These are phyloP conservation scores for Caenorhabditis wallacei DNA, from an alignment of 2,888 invertebrate genomes.

Conservation along the genomic window DNA sequence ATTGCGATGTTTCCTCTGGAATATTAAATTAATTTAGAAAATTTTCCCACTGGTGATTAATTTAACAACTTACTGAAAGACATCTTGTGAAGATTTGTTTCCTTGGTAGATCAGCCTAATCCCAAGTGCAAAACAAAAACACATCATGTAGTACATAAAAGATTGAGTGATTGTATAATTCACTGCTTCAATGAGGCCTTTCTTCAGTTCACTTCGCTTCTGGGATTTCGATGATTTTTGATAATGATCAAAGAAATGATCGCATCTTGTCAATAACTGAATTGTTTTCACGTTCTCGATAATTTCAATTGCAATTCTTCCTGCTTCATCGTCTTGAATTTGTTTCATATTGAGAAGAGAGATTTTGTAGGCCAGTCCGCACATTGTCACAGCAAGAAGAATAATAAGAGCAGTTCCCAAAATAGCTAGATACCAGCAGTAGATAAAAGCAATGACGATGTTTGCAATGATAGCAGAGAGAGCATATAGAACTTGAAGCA, in stretches of 20 bases:
- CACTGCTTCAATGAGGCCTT: slow-evolving; percentile 62
- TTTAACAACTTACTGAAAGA: slow-evolving; percentile 64
- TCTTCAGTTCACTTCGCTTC: slow-evolving; percentile 59
- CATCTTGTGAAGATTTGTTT: slow-evolving; percentile 57
- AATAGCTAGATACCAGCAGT: slow-evolving; percentile 83
- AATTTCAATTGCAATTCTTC: slow-evolving; percentile 84
- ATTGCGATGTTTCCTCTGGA: slow-evolving; percentile 67
- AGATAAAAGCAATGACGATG: slow-evolving; percentile 84
- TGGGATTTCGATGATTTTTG: slow-evolving; percentile 47
- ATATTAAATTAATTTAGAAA: background rate
- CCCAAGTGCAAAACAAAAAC: slow-evolving; percentile 70
- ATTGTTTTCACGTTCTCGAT: slow-evolving; percentile 84
- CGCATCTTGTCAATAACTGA: slow-evolving; percentile 83
- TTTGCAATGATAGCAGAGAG: slow-evolving; percentile 83
- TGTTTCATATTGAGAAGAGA: slow-evolving; percentile 74
- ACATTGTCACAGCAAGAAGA: slow-evolving; percentile 82
- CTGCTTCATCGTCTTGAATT: slow-evolving; percentile 84
- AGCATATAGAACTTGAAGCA: slow-evolving; percentile 83
- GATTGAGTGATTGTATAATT: slow-evolving; percentile 69
- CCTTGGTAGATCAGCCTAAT: slow-evolving; percentile 71
- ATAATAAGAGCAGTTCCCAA: slow-evolving; percentile 79
- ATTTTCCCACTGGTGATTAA: too few species aligned
- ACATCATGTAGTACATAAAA: slow-evolving; percentile 74
- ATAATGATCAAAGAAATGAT: slow-evolving; percentile 82
- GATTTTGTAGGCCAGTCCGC: slow-evolving; percentile 84